phyloP scores from a whole-genome alignment of 1,140 invertebrate genomes.

The Calosoma granatense region DNA sequence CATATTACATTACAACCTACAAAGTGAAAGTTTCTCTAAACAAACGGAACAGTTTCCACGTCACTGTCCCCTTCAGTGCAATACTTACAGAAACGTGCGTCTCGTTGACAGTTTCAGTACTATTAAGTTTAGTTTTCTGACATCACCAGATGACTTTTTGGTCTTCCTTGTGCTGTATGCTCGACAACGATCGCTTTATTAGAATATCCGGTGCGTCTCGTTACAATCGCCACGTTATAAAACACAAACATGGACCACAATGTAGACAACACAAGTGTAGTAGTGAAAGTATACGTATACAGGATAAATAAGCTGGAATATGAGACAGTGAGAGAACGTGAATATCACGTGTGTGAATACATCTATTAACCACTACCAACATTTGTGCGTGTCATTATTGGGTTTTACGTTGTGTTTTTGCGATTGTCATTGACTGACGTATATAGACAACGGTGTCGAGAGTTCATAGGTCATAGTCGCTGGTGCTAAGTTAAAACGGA shows the following conservation, averaged over 20 bases:
- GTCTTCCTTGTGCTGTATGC: constrained; percentile 27
- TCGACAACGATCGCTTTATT: constrained; percentile 26
- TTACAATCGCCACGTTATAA: constrained; percentile 1
- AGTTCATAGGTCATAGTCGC: constrained; percentile 26
- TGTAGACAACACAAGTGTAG: constrained; percentile 12
- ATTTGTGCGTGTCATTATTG: too few relatives aligned
- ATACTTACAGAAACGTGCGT: constrained; percentile 8
- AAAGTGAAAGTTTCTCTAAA: background rate
- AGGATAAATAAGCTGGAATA: too few relatives aligned
- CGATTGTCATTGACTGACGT: constrained; percentile 25
- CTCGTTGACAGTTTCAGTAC: constrained; percentile 5
- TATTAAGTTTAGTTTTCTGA: constrained; percentile 30
- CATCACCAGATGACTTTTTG: constrained; percentile 30
- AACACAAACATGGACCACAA: constrained; percentile 10
- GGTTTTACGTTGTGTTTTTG: constrained; percentile 15
- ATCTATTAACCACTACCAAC: too few relatives aligned
- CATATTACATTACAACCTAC: background rate
- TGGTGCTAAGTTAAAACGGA: constrained; percentile 22
- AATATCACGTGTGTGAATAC: too few relatives aligned
- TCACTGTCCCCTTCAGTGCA: constrained; percentile 12
- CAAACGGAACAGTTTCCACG: background rate
- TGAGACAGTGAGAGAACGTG: too few relatives aligned
- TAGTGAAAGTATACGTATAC: too few relatives aligned
- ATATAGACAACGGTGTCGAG: constrained; percentile 23
- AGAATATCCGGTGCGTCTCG: constrained; percentile 6